A percentile compares a stretch with the other conserved stretches of the same genome.
These are phyloP conservation scores for Rhynchomys soricoides DNA, from an alignment of 2,113 vertebrate genomes.

Conservation along the genomic window DNA sequence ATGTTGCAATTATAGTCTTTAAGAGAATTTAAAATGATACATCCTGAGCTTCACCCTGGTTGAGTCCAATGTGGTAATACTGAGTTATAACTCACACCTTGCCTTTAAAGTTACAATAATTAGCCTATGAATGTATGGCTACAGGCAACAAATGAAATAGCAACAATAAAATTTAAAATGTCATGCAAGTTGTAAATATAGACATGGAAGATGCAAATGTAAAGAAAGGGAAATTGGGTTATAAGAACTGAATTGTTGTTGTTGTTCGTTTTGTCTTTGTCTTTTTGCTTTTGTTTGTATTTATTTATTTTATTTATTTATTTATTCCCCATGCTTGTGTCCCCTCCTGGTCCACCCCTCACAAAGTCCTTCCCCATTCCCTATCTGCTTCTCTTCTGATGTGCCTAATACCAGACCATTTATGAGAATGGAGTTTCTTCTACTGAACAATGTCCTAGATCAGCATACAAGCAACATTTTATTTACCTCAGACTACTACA, in stretches of 20 bases:
- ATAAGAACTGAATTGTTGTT: not conserved
- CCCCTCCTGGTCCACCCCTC: too few species aligned
- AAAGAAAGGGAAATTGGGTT: not conserved
- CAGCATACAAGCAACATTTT: not conserved
- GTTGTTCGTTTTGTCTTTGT: too few species aligned
- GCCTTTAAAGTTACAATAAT: not conserved
- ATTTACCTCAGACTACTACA: not conserved
- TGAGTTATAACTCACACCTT: not conserved
- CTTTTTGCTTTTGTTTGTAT: too few species aligned
- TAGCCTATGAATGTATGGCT: not conserved
- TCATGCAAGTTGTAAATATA: not conserved
- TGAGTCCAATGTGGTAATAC: not conserved
- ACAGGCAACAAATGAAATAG: not conserved
- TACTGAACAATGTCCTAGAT: not conserved
- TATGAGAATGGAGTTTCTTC: not conserved
- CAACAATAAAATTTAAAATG: not conserved
- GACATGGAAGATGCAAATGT: not conserved
- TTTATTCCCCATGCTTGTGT: too few species aligned
- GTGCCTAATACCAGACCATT: not conserved
- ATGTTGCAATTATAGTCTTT: not conserved
- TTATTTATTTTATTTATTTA: too few species aligned
- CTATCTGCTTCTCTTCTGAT: too few species aligned
- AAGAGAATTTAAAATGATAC: not conserved
- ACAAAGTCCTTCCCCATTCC: too few species aligned
- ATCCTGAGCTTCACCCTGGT: not conserved